Conservation (phyloP, 2,113 vertebrate species). For the Tupaia chinensis region DNA sequence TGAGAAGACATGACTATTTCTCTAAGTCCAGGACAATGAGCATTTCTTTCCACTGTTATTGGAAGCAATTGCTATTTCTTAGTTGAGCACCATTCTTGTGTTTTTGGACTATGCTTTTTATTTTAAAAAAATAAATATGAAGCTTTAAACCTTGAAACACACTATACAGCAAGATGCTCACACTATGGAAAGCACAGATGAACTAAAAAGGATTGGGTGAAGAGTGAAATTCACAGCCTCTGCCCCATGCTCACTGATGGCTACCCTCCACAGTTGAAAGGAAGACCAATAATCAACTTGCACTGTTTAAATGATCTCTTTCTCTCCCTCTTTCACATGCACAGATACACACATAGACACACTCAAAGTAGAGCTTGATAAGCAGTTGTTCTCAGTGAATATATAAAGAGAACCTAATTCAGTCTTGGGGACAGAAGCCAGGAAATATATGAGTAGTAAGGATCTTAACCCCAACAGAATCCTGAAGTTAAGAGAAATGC, state of each 20-base stretch:
- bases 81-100: neutral
- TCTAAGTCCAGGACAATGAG: neutral
- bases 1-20: neutral
- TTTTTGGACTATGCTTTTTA: neutral
- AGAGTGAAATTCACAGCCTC: neutral
- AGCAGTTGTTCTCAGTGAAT: neutral
- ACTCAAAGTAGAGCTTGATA: neutral
- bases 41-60: neutral
- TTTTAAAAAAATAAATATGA: neutral
- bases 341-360: accelerated
- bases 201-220: neutral
- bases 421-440: neutral
- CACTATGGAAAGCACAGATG: neutral
- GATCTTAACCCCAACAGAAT: neutral
- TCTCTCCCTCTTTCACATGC: neutral
- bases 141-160: constrained; percentile 25
- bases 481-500: neutral
- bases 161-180: neutral
- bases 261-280: neutral
- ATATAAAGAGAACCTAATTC: neutral
- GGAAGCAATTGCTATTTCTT: constrained; percentile 6
- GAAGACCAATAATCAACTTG: neutral
- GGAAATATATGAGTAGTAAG: neutral
- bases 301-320: neutral
- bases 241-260: neutral